Conservation (phyloP, 2,888 invertebrate species). For the Bibio marci region DNA sequence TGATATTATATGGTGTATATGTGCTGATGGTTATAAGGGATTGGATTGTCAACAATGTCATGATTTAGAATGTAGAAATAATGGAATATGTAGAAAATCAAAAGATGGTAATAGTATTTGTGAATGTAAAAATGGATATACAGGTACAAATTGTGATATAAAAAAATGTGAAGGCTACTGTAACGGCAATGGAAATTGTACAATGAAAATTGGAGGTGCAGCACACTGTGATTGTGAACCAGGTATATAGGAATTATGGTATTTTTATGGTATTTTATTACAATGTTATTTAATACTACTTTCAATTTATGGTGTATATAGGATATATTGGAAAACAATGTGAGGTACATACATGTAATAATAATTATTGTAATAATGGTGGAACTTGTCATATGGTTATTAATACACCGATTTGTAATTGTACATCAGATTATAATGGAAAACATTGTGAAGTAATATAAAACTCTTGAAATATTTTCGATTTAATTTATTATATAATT, state of each 20-base stretch:
- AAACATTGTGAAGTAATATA: slow-evolving; percentile 32
- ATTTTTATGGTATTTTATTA: slow-evolving; percentile 28
- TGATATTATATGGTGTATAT: slow-evolving; percentile 31
- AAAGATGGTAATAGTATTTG: slow-evolving; percentile 31
- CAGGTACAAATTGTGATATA: slow-evolving; percentile 41
- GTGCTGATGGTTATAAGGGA: slow-evolving; percentile 34
- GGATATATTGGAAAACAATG: slow-evolving; percentile 27
- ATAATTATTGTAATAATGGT: slow-evolving; percentile 33
- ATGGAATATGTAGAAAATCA: slow-evolving; percentile 37
- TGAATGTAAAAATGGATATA: slow-evolving; percentile 34
- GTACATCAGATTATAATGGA: slow-evolving; percentile 37
- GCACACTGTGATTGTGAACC: slow-evolving; percentile 22
- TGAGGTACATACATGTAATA: slow-evolving; percentile 21
- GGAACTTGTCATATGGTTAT: slow-evolving; percentile 34
- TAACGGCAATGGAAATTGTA: slow-evolving; percentile 35
- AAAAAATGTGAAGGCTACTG: slow-evolving; percentile 40
- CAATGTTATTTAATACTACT: slow-evolving; percentile 10
- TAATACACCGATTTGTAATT: slow-evolving; percentile 34
- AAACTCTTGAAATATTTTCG: slow-evolving; percentile 1
- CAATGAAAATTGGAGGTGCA: slow-evolving; percentile 23
- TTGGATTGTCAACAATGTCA: slow-evolving; percentile 40
- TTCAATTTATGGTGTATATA: slow-evolving; percentile 13
- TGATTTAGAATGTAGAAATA: slow-evolving; percentile 39
- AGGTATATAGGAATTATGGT: background rate
- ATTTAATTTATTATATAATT: background rate